Evolutionary conservation across 2,888 invertebrate genomes (phyloP), one percentile per base, ranked within the genome.

Genomic region (Lochmaea crataegi): DNA sequence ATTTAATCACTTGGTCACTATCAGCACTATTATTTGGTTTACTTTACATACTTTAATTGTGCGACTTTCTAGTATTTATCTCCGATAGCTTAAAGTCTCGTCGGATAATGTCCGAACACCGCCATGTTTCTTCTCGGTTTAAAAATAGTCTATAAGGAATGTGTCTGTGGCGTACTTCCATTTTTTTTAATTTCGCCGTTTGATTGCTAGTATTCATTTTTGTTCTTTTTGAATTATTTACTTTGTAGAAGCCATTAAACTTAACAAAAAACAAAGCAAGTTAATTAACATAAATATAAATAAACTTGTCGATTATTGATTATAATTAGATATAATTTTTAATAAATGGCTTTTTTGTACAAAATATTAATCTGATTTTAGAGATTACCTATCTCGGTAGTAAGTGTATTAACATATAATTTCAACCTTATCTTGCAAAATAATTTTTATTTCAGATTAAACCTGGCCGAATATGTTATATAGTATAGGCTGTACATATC

Each of bases 71-170:
- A 56, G 16, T 64, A 64, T 64, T 70, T 42, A 65, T 18, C 14
- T 41, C 61, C 48, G 56, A 70, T 45, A 64, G 26, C 56, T 63
- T 70, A 81, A 76, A 76, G 78, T 77, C 80, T 41, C 6, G 63
- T 68, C 41, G 51, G 80, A 80, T 81, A 82, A 81, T 80, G 79
- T 80, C 78, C 79, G 77, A 78, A 75, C 72, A 78, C 79, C 84
- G 85, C 86, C 86, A 86, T 86, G 81, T 85, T 85, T 84, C 83
- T 83, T 83, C 61, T 78, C 81, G 82, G 83, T 84, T 83, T 84
- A 85, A 85, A 85, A 85, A 85, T 85, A 85, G 85, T 83, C 77
- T 81, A 77, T 18, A 80, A 82, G 83, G 83, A 84, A 83, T 76
- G 74, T 68, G 67, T 71, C 65, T 67, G 71, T 57, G 58, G 64